Evolutionary conservation across 1,140 invertebrate genomes (phyloP).

Genomic region (Anastrepha obliqua): DNA sequence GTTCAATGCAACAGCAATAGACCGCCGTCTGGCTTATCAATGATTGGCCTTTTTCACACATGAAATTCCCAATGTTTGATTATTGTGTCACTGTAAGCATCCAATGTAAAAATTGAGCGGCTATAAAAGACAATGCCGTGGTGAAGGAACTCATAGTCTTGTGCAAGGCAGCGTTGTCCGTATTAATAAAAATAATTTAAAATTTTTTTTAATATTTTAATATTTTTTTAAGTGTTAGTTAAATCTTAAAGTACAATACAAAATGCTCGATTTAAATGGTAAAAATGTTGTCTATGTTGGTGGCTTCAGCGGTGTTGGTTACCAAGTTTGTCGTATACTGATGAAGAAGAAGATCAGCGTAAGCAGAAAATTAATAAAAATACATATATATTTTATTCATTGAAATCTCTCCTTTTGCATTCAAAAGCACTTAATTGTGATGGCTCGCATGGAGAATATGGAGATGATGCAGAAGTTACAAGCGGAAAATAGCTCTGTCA

Average conservation of each 20-base stretch:
- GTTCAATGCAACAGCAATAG: too few relatives aligned
- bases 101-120: not conserved
- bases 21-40: constrained; percentile 16
- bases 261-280: constrained; percentile 68
- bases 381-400: not conserved
- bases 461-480: constrained; percentile 70
- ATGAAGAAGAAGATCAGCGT: constrained; percentile 66
- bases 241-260: constrained; percentile 54
- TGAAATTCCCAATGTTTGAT: not conserved
- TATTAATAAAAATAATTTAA: not conserved
- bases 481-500: constrained; percentile 60
- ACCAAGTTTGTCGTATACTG: constrained; percentile 65
- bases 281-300: constrained; percentile 70
- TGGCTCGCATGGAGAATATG: constrained; percentile 69
- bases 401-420: not conserved
- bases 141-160: not conserved
- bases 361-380: not conserved
- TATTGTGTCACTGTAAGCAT: not conserved
- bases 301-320: constrained; percentile 68
- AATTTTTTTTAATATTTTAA: not conserved
- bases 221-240: not conserved
- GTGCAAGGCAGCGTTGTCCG: not conserved
- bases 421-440: constrained; percentile 62
- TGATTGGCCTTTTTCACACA: not conserved
- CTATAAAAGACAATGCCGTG: not conserved